A percentile compares a stretch with the other conserved stretches of the same genome.
phyloP scores from a whole-genome alignment of 2,113 vertebrate genomes.

The Notiomystis cincta region DNA sequence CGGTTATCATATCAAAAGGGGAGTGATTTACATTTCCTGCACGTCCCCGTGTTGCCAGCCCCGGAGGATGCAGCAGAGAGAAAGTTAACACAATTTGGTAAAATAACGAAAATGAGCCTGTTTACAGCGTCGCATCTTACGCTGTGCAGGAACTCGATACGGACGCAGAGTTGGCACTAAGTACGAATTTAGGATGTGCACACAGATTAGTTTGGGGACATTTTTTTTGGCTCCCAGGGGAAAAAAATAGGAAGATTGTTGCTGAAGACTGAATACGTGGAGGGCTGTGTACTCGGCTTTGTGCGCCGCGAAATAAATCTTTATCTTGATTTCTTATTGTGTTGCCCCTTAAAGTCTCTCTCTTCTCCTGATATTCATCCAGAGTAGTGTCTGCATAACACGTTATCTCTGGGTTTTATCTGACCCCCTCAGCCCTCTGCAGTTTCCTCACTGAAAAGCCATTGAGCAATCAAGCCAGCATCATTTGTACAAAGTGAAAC shows the following conservation, averaged over 20 bases:
- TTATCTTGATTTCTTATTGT: constrained; percentile 34
- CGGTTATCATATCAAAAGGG: constrained; percentile 58
- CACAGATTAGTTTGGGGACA: neutral
- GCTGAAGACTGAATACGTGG: neutral
- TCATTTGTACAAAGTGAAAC: neutral
- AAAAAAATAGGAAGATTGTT: constrained; percentile 36
- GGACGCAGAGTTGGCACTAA: constrained; percentile 9
- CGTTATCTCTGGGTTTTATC: neutral
- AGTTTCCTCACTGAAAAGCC: neutral
- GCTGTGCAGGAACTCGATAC: constrained; percentile 13
- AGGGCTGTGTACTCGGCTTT: neutral
- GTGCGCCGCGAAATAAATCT: neutral
- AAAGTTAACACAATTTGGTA: constrained; percentile 55
- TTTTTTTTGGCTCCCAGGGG: neutral
- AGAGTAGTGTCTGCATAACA: neutral
- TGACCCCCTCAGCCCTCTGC: neutral
- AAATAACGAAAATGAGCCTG: constrained; percentile 52
- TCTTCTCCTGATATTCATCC: neutral
- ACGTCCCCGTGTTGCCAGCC: constrained; percentile 22
- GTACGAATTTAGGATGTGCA: constrained; percentile 3
- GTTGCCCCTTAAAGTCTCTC: neutral
- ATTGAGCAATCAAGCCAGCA: neutral
- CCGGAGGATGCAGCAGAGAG: constrained; percentile 29
- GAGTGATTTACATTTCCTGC: constrained; percentile 60
- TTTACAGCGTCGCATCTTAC: constrained; percentile 19